Evolutionary conservation across 2,797 vertebrate genomes (phyloP), one percentile per base, ranked within the genome.

Genomic region (Acanthornis magna): DNA sequence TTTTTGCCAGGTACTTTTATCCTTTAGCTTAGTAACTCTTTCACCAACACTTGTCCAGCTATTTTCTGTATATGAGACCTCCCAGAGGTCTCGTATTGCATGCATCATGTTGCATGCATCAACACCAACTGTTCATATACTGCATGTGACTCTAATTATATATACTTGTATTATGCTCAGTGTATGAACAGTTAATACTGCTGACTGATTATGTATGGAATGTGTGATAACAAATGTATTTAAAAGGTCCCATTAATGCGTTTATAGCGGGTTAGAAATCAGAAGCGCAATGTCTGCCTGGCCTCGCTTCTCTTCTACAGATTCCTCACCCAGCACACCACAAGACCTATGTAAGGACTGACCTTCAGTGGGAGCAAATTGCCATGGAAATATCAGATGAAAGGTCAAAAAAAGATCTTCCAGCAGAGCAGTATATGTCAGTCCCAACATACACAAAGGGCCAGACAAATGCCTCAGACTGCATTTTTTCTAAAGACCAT

Each of bases 271-370:
- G 25, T 67, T 63, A 71, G 79, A 86, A 92, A 58, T 42, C 26
- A 32, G 27, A 73, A 54, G 22, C 4, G 5, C 65, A 80, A 62
- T 40, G 42, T 48, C 38, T 87, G 30, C 16, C 29, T 51, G 7
- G 36, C 32, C 85, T 25, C 32, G 12, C 82, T 89, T 91, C 75
- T 81, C n/a, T 23, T 17, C 84, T 87, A 26, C 30, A 89, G 84
- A 42, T 79, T 96, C 43, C 34, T 97, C 57, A 96, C 70, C 62
- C 10, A 82, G 48, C n/a, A 27, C 40, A 91, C 16, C 3, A 86
- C 16, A 96, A 96, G 87, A 27, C 93, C 47, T 96, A 63, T 29
- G 92, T 96, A 11, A 85, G 95, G 23, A 89, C 94, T 17, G 20
- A 95, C 29, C 79, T 53, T 60, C 63, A 34, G 2, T 90, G 90